Evolutionary conservation across 2,113 vertebrate species (phyloP).

Genomic region (Caranx ignobilis): DNA sequence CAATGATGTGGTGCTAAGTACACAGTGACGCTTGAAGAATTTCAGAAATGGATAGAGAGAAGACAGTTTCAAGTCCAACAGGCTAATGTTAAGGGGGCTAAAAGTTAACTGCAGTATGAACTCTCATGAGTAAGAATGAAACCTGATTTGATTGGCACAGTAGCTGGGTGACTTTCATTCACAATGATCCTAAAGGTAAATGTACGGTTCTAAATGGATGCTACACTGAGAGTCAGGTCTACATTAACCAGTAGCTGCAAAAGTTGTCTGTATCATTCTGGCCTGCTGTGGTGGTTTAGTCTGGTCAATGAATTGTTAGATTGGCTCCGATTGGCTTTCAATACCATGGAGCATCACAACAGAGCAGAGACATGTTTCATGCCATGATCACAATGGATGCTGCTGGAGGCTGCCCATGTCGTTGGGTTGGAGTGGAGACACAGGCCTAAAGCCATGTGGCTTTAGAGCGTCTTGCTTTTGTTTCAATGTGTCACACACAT

Average conservation of each 20-base stretch:
- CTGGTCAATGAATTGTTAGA: too few relatives aligned
- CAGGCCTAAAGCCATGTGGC: too few relatives aligned
- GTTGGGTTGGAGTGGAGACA: too few relatives aligned
- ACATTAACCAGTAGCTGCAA: background rate
- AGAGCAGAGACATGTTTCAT: background rate
- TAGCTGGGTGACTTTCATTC: background rate
- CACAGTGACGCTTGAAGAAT: conserved; percentile 67
- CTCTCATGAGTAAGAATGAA: conserved; percentile 13
- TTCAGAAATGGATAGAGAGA: conserved; percentile 59
- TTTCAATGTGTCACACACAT: too few relatives aligned
- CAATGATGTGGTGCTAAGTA: conserved; percentile 76
- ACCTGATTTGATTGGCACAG: conserved; percentile 1
- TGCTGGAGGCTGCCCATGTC: too few relatives aligned
- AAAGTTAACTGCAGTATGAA: conserved; percentile 23
- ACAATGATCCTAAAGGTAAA: conserved; percentile 15
- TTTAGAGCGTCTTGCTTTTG: too few relatives aligned
- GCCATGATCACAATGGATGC: too few relatives aligned
- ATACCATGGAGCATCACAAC: background rate
- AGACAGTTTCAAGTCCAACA: conserved; percentile 38
- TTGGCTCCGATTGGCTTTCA: too few relatives aligned
- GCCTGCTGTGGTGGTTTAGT: too few relatives aligned
- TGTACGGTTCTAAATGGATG: conserved; percentile 1
- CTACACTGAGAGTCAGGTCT: conserved; percentile 3
- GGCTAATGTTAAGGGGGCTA: conserved; percentile 21
- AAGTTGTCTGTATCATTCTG: background rate